Percentiles rank a stretch among this genome's conserved stretches.
These are phyloP conservation scores for Caracal caracal DNA, from an alignment of 2,113 vertebrate species.

Conservation along the genomic window DNA sequence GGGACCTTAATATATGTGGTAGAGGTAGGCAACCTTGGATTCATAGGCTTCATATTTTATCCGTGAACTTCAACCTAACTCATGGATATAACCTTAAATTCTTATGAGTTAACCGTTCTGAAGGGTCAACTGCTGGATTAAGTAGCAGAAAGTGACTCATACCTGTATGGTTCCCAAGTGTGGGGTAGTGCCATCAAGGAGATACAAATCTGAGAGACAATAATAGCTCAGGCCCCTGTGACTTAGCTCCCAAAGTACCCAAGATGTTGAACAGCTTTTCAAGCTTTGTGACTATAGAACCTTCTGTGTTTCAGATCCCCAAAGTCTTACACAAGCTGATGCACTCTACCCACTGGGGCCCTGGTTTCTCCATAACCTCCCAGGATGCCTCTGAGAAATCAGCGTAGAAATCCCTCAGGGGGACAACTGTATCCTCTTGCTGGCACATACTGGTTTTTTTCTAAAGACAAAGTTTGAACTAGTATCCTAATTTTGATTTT, in stretches of 20 bases:
- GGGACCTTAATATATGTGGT: not conserved
- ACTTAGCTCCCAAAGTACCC: conserved; percentile 51
- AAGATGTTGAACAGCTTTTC: conserved; percentile 68
- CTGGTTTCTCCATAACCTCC: conserved; percentile 64
- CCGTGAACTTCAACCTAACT: not conserved
- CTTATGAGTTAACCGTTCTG: not conserved
- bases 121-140: conserved; percentile 14
- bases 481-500: not conserved
- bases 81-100: conserved; percentile 1
- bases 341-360: conserved; percentile 63
- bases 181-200: not conserved
- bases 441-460: conserved; percentile 55
- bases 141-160: conserved; percentile 15
- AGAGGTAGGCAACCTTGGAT: not conserved
- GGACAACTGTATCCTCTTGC: not conserved
- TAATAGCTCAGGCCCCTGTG: conserved; percentile 61
- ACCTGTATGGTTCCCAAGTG: not conserved
- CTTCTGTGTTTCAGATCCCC: conserved; percentile 71
- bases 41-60: not conserved
- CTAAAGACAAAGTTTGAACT: conserved; percentile 34
- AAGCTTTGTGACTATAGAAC: conserved; percentile 42
- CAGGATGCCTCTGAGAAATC: conserved; percentile 68
- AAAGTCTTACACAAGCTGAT: conserved; percentile 64
- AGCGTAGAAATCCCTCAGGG: conserved; percentile 60
- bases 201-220: not conserved